A percentile compares a stretch with the other conserved stretches of the same genome.
These are phyloP conservation scores for Elephantulus edwardii DNA, from an alignment of 2,113 vertebrate genomes.

Conservation along the genomic window DNA sequence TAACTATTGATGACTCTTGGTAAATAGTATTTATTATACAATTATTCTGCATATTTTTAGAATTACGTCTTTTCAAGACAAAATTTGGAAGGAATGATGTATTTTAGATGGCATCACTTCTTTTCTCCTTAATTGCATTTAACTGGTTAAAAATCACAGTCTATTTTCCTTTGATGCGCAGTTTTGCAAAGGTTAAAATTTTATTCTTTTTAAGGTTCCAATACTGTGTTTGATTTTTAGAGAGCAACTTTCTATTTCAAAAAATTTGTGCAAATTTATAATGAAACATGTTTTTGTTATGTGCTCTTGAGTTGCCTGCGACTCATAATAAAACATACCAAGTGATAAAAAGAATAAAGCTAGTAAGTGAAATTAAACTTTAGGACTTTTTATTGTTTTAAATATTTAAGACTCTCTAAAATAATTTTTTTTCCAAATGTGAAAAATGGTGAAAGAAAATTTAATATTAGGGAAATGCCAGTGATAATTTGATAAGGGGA, in stretches of 20 bases:
- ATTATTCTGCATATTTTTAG: neutral
- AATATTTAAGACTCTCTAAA: no score
- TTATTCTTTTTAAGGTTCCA: neutral
- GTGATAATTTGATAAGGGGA: slow-evolving; percentile 25
- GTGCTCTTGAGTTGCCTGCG: no score
- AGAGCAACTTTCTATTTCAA: neutral
- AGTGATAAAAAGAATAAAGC: no score
- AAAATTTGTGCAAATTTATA: slow-evolving; percentile 22
- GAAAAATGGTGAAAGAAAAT: neutral
- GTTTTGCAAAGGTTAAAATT: neutral
- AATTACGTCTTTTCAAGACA: neutral
- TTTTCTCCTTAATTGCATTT: slow-evolving; percentile 21
- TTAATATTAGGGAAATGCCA: slow-evolving; percentile 8
- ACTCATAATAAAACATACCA: no score
- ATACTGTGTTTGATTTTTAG: neutral
- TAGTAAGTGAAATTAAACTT: no score
- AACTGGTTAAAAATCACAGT: neutral
- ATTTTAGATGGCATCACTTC: neutral
- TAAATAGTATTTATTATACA: neutral
- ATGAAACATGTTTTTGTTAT: neutral
- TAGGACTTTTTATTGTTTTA: no score
- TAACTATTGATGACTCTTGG: neutral
- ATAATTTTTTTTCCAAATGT: no score
- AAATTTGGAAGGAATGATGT: neutral
- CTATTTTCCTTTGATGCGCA: neutral